These are phyloP conservation scores for Moxostoma hubbsi DNA, from an alignment of 2,797 vertebrate species.

Conservation along the genomic window DNA sequence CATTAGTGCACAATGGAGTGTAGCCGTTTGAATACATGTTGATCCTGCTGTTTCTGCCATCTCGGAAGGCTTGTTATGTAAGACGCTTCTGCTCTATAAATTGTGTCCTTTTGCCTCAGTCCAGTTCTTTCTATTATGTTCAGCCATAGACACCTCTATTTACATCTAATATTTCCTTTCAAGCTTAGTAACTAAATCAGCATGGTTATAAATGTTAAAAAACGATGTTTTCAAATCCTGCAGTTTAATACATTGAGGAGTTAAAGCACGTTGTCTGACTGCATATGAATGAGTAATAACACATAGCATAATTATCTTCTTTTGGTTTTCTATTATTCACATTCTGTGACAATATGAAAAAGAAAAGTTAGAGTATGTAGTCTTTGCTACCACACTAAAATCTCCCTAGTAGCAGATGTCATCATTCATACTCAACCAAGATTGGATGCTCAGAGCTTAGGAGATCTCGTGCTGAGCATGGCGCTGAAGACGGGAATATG, in stretches of 20 bases:
- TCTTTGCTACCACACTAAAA: neutral
- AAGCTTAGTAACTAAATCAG: neutral
- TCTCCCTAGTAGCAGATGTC: conserved; percentile 38
- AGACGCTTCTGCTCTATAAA: neutral
- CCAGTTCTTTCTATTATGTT: neutral
- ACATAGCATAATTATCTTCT: neutral
- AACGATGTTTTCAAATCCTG: neutral
- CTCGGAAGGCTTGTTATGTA: conserved; percentile 17
- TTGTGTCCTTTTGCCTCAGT: neutral
- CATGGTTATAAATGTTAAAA: too few relatives aligned
- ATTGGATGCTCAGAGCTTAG: conserved; percentile 19
- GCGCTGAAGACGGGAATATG: neutral
- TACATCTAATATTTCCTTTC: neutral
- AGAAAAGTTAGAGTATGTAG: neutral
- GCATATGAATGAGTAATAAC: neutral
- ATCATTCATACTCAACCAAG: conserved; percentile 19
- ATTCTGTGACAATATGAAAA: neutral
- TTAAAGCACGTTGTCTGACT: neutral
- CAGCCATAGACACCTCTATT: neutral
- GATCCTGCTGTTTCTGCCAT: neutral
- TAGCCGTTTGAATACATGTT: neutral
- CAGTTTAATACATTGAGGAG: neutral
- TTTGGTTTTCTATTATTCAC: neutral
- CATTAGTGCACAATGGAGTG: neutral
- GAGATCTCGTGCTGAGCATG: conserved; percentile 8